Evolutionary conservation across 2,113 vertebrate species (phyloP), one percentile per base, ranked within the genome.

Genomic region (Ophiodon elongatus): DNA sequence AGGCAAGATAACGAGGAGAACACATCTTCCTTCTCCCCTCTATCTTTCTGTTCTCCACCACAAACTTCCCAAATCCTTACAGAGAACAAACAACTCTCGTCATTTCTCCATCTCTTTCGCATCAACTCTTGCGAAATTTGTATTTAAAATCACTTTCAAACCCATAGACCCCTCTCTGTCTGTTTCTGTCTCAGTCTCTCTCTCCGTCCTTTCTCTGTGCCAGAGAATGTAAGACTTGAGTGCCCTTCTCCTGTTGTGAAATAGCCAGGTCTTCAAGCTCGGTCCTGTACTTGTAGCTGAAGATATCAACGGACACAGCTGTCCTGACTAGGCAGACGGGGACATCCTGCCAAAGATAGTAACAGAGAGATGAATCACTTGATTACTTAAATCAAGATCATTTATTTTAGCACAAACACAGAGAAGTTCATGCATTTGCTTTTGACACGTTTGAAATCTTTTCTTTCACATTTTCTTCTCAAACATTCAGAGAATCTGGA

Each of bases 241-340:
- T 85, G 86, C 81, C 83, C 84, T 68, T 85, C 85, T 92, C 83
- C 83, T 91, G 83, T 72, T 89, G 83, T 92, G 78, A 90, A 88
- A 80, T 6, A 88, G 79, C 68, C 89, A 91, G 85, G 76, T 90
- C 85, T 86, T 84, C 73, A 73, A 83, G 73, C 67, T 25, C 7
- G 19, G n/a, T 62, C 79, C 76, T 79, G 63, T 85, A 85, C 87
- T 88, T 79, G 57, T 85, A 82, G 76, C 76, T 56, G 64, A 78
- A 86, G 80, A 87, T 92, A 92, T 92, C 86, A 85, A 85, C 76
- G 85, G 87, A 89, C 88, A 88, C 90, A 92, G 90, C 90, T 91
- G 82, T 89, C 66, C 66, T 41, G 73, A 77, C 62, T 76, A 84
- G 67, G 87, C 33, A 82, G 85, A 83, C 52, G 50, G 71, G 63